phyloP scores from a whole-genome alignment of 1,140 invertebrate species.

The Holcopasites calliopsidis region DNA sequence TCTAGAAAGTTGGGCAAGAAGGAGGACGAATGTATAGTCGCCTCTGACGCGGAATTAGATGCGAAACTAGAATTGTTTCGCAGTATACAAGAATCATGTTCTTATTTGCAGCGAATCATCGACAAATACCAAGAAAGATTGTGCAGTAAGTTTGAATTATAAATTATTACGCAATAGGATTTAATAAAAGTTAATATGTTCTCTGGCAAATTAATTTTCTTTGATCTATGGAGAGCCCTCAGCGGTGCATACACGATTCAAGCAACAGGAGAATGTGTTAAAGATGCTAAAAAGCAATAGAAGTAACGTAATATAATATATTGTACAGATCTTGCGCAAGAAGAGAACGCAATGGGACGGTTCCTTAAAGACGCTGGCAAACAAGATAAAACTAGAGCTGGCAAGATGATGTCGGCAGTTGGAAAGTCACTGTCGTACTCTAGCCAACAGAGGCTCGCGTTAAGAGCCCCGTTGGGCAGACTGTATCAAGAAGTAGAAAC shows the following conservation, averaged over 20 bases:
- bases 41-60: slow-evolving; percentile 97
- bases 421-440: slow-evolving; percentile 97
- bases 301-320: neutral
- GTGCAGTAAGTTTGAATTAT: slow-evolving; percentile 83
- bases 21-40: slow-evolving; percentile 97
- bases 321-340: slow-evolving; percentile 89
- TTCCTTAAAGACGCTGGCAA: slow-evolving; percentile 98
- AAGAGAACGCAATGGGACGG: slow-evolving; percentile 96
- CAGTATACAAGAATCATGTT: slow-evolving; percentile 95
- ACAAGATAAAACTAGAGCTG: slow-evolving; percentile 91
- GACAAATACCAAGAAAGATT: slow-evolving; percentile 97
- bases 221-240: too few species aligned
- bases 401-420: slow-evolving; percentile 95
- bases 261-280: neutral
- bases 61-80: slow-evolving; percentile 98
- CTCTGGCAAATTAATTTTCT: too few species aligned
- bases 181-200: neutral
- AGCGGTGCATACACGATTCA: too few species aligned
- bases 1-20: slow-evolving; percentile 97
- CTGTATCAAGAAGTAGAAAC: slow-evolving; percentile 98
- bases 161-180: neutral
- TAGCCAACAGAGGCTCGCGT: slow-evolving; percentile 94
- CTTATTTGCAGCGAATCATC: slow-evolving; percentile 92
- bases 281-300: neutral
- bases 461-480: slow-evolving; percentile 92